Conservation (phyloP, 1,140 invertebrate species). For the Drosophila azteca region DNA sequence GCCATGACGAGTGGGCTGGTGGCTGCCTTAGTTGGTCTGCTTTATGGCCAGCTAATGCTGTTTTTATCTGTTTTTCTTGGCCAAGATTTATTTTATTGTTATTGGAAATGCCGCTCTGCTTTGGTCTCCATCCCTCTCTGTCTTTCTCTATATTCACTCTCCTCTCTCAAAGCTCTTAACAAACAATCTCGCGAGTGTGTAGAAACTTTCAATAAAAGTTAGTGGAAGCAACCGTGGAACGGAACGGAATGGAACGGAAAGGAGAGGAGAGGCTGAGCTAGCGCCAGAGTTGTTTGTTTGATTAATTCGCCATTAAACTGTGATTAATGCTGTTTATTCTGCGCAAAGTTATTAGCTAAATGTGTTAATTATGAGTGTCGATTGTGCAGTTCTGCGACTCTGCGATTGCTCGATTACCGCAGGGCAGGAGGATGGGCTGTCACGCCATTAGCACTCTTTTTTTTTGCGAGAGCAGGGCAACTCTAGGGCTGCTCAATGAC, state of each 20-base stretch:
- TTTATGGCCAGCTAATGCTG: conserved; percentile 76
- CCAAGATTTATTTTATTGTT: conserved; percentile 81
- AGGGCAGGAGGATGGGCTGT: too few species aligned
- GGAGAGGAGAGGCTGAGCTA: background rate
- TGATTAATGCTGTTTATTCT: conserved; percentile 81
- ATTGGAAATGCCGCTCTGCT: conserved; percentile 59
- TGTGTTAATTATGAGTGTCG: conserved; percentile 79
- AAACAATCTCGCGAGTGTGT: conserved; percentile 13
- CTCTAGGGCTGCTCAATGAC: too few species aligned
- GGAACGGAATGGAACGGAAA: too few species aligned
- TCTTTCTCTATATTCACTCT: background rate
- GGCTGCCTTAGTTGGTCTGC: conserved; percentile 56
- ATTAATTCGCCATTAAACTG: conserved; percentile 76
- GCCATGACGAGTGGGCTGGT: conserved; percentile 41
- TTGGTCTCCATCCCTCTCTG: background rate
- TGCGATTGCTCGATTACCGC: conserved; percentile 19
- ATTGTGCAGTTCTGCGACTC: conserved; percentile 49
- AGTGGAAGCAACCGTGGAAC: conserved; percentile 18
- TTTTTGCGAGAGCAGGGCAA: too few species aligned
- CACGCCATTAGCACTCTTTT: too few species aligned
- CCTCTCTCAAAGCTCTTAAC: background rate
- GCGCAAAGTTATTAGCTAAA: conserved; percentile 77
- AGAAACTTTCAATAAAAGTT: conserved; percentile 78
- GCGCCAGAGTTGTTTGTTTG: conserved; percentile 60
- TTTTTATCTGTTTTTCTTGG: conserved; percentile 81